phyloP scores from a whole-genome alignment of 2,888 invertebrate species.

The Microctonus brassicae region DNA sequence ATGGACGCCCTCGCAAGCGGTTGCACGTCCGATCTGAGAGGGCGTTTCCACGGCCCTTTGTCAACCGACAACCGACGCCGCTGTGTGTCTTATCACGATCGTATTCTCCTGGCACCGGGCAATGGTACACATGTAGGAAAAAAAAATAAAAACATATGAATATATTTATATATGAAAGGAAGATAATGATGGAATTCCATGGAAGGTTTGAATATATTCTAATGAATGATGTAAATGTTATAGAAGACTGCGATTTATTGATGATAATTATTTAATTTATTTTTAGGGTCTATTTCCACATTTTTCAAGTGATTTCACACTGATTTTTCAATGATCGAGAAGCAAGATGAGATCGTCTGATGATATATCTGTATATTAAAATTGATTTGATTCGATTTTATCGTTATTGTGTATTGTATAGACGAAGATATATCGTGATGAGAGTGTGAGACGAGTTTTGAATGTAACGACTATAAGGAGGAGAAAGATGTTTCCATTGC shows the following conservation, averaged over 20 bases:
- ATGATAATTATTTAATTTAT: neutral
- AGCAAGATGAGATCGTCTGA: neutral
- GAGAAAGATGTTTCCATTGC: neutral
- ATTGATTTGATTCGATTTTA: neutral
- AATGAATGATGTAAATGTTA: neutral
- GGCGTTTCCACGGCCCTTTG: slow-evolving; percentile 66
- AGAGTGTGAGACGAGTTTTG: neutral
- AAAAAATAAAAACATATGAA: slow-evolving; percentile 15
- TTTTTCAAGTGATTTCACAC: too few species aligned
- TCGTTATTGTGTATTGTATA: neutral
- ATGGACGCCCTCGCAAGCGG: slow-evolving; percentile 65
- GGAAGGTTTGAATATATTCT: neutral
- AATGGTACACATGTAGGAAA: neutral
- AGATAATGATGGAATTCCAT: neutral
- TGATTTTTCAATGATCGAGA: too few species aligned
- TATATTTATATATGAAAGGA: neutral
- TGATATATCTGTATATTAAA: neutral
- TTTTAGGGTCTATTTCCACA: neutral
- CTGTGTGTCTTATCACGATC: slow-evolving; percentile 64
- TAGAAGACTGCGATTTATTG: neutral
- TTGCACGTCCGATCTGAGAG: slow-evolving; percentile 61
- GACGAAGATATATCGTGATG: neutral
- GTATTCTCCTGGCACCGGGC: slow-evolving; percentile 40
- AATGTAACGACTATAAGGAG: neutral
- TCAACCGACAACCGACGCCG: slow-evolving; percentile 64